phyloP scores from a whole-genome alignment of 2,888 invertebrate genomes.

The Cecidostiba fungosa region DNA sequence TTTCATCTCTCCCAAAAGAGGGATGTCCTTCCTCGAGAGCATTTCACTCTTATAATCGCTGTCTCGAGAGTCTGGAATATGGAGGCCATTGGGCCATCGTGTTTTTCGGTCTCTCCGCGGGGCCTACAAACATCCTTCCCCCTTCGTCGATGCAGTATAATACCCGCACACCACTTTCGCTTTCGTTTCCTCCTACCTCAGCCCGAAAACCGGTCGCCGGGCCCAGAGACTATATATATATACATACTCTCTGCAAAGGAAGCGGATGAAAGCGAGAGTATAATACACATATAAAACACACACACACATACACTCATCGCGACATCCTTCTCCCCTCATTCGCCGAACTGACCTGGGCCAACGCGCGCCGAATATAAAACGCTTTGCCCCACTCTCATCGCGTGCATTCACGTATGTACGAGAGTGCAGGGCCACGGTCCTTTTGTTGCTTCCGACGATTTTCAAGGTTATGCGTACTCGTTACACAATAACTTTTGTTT shows the following conservation, averaged over 20 bases:
- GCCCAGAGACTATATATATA: not conserved
- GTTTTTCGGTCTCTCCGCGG: constrained; percentile 11
- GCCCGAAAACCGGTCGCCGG: constrained; percentile 24
- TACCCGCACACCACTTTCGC: constrained; percentile 50
- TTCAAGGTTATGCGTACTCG: not conserved
- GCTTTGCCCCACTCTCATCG: constrained; percentile 61
- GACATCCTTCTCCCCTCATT: constrained; percentile 58
- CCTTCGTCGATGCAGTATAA: not conserved
- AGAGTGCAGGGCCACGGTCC: not conserved
- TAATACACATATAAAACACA: too few species aligned
- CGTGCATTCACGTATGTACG: not conserved
- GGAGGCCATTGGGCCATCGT: constrained; percentile 61
- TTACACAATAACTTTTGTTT: not conserved
- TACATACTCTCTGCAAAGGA: not conserved
- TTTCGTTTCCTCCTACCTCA: constrained; percentile 39
- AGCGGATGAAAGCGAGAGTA: not conserved
- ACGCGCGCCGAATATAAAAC: constrained; percentile 78
- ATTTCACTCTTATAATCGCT: constrained; percentile 20
- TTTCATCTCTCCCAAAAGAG: too few species aligned
- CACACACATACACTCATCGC: constrained; percentile 23
- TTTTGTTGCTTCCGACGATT: constrained; percentile 10
- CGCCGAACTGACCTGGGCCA: constrained; percentile 78
- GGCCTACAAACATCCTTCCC: constrained; percentile 35
- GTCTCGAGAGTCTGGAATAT: constrained; percentile 29
- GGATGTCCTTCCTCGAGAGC: not conserved